A percentile compares a stretch with the other conserved stretches of the same genome.
phyloP scores from a whole-genome alignment of 2,113 vertebrate species.

The Ctenodactylus gundi region DNA sequence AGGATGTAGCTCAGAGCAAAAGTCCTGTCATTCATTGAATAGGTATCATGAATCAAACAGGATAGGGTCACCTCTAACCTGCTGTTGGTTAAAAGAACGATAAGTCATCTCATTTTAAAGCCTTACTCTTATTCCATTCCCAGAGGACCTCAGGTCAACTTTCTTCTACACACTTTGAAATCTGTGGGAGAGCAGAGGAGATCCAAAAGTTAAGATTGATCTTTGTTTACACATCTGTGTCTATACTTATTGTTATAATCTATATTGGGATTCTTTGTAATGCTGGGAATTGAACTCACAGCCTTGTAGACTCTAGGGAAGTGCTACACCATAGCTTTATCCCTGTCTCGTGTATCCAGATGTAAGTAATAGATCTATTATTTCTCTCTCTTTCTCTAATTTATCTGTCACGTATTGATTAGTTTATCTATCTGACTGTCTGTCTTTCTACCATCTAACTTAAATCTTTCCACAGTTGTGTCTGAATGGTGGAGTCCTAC shows the following conservation, averaged over 20 bases:
- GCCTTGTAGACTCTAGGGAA: neutral
- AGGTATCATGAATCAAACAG: too few species aligned
- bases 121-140: neutral
- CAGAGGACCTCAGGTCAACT: neutral
- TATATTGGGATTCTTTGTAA: too few species aligned
- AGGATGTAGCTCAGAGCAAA: too few species aligned
- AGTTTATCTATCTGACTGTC: neutral
- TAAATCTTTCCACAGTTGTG: neutral
- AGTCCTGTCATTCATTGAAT: too few species aligned
- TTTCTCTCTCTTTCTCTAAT: too few species aligned
- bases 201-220: too few species aligned
- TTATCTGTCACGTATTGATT: neutral
- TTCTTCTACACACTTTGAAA: neutral
- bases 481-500: too few species aligned
- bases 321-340: neutral
- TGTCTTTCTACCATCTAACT: too few species aligned
- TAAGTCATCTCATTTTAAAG: neutral
- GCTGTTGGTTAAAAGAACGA: neutral
- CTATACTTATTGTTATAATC: too few species aligned
- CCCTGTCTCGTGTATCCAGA: neutral
- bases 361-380: too few species aligned
- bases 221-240: neutral
- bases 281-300: neutral
- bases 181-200: too few species aligned
- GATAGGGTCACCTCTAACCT: too few species aligned